Percentiles rank a stretch among this genome's conserved stretches.
Conservation (phyloP, 2,888 invertebrate species). For the Polymixis lichenea region DNA sequence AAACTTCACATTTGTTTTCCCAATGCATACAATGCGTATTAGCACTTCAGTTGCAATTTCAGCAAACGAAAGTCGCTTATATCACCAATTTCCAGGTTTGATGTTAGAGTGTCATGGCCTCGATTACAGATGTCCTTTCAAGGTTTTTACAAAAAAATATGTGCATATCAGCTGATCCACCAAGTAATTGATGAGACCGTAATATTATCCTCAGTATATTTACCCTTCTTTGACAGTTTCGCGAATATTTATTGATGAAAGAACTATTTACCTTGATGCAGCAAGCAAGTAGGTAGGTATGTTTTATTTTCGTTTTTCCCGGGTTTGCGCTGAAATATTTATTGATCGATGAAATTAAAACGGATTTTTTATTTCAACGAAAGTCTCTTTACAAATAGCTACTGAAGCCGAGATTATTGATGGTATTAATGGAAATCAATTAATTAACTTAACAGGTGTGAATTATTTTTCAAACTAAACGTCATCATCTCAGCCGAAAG, state of each 20-base stretch:
- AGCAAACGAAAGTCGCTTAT: constrained; percentile 2
- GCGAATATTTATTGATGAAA: neutral
- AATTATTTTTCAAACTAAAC: neutral
- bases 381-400: neutral
- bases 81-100: constrained; percentile 10
- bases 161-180: neutral
- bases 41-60: constrained; percentile 19
- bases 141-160: constrained; percentile 1
- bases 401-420: neutral
- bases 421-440: neutral
- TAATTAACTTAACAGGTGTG: neutral
- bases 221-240: neutral
- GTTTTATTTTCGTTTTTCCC: neutral
- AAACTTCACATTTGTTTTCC: neutral
- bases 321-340: neutral
- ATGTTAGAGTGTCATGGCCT: constrained; percentile 1
- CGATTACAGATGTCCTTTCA: neutral
- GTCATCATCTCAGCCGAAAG: too few species aligned
- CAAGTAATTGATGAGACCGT: constrained; percentile 6
- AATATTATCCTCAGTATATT: constrained; percentile 16
- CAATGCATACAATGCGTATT: neutral
- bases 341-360: neutral
- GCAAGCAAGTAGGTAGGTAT: neutral
- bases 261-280: neutral
- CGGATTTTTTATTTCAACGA: neutral